These are phyloP conservation scores for Lasioglossum oenotherae DNA, from an alignment of 2,888 invertebrate genomes.

Conservation along the genomic window DNA sequence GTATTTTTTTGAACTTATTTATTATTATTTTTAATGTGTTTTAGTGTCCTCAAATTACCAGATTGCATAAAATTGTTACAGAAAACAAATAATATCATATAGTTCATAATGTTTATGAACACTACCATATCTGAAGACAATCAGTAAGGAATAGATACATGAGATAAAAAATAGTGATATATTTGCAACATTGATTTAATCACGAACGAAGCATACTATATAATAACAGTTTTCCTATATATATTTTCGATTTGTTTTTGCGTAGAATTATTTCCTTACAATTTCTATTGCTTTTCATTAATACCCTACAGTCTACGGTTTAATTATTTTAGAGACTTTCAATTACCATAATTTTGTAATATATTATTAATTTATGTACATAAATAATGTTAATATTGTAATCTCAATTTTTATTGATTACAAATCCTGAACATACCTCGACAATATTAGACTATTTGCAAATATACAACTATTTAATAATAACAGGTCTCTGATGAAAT, in stretches of 20 bases:
- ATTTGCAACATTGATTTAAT: not conserved
- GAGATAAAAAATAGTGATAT: too few species aligned
- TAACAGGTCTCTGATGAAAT: not conserved
- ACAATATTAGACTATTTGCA: not conserved
- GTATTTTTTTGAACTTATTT: too few species aligned
- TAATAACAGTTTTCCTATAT: not conserved
- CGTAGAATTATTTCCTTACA: slow-evolving; percentile 10
- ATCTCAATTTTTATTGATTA: not conserved
- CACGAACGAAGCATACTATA: not conserved
- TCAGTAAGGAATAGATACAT: not conserved
- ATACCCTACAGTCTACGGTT: not conserved
- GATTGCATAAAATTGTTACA: too few species aligned
- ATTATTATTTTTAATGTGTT: too few species aligned
- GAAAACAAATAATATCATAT: too few species aligned
- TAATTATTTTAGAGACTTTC: slow-evolving; percentile 10
- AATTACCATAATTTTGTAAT: not conserved
- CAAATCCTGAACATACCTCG: slow-evolving; percentile 3
- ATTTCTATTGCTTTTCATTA: not conserved
- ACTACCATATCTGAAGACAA: not conserved
- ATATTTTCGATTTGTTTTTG: not conserved
- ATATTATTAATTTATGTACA: not conserved
- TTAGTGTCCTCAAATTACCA: too few species aligned
- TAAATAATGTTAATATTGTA: slow-evolving; percentile 12
- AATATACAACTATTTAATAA: slow-evolving; percentile 24
- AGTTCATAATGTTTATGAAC: too few species aligned